A percentile compares a stretch with the other conserved stretches of the same genome.
phyloP scores from a whole-genome alignment of 2,113 vertebrate genomes.

The Carollia perspicillata region DNA sequence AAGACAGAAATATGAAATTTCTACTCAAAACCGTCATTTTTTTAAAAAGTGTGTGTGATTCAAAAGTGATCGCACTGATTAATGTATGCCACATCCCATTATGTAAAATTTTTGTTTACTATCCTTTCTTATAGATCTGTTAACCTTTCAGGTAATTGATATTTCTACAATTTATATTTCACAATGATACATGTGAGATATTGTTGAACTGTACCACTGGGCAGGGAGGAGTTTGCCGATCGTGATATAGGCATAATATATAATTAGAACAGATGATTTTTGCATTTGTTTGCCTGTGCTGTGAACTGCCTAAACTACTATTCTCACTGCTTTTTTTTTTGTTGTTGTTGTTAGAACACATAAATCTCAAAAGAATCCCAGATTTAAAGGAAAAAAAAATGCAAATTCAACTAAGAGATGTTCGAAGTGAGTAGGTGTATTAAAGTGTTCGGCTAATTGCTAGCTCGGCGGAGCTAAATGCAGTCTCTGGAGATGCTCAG shows the following conservation, averaged over 20 bases:
- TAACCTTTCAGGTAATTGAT: not conserved
- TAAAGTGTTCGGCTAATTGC: not conserved
- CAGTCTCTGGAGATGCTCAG: conserved; percentile 42
- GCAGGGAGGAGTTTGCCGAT: not conserved
- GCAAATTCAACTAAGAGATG: not conserved
- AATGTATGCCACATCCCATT: not conserved
- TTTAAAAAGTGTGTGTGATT: not conserved
- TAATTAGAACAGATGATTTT: not conserved
- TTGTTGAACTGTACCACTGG: not conserved
- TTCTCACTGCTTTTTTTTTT: not conserved
- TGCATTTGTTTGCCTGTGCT: not conserved
- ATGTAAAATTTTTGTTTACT: not conserved
- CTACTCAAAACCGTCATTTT: not conserved
- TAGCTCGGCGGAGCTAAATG: not conserved
- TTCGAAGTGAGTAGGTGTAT: not conserved
- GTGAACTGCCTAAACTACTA: not conserved
- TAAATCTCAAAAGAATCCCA: not conserved
- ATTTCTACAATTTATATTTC: not conserved
- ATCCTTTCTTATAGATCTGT: not conserved
- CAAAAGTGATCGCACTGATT: not conserved
- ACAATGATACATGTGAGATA: not conserved
- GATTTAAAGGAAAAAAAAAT: not conserved
- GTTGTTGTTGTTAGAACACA: not conserved
- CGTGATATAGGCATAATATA: not conserved
- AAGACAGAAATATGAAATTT: not conserved